Base-by-base conservation (phyloP, 2,888 invertebrate genomes). In the Geotrupes spiniger region DNA sequence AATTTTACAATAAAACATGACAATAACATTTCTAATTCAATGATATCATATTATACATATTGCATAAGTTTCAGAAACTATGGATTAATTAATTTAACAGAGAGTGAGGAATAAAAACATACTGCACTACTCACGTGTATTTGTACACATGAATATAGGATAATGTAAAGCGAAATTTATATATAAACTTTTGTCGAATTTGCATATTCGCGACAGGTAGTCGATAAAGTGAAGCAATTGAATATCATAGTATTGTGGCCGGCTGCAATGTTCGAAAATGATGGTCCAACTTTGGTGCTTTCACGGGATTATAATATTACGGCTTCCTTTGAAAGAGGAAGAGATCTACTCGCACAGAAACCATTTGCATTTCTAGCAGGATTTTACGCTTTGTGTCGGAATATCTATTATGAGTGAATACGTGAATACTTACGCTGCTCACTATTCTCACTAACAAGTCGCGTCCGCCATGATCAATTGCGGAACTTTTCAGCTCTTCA, bases 361-460 rank as follows among this genome's bases (percentile, higher is more conserved):
- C 54, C 53, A 60, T 61, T 61, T 58, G 56, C 61, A 59, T 61
- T 61, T 60, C 53, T 51, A 52, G 53, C 54, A 47, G 53, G 53
- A 53, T 56, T 56, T 54, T 43, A 49, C 43, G 52, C 53, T 54
- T 53, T 52, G 53, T 51, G 49, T 39, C 44, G 48, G 46, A 44
- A 52, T 55, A 48, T 54, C 57, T 54, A 57, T 59, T 57, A 57
- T 56, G 56, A 59, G 53, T 51, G 54, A 54, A 53, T 51, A 52
- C 49, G 39, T 49, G 54, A 52, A 56, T 51, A 54, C 54, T 51
- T 51, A 52, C 47, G 50, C 41, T 47, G 49, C 36, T 41, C 33
- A 21, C 15, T n/a, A 25, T 27, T 27, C 42, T 53, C 50, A 45
- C 54, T 52, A 52, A 52, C 50, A 50, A 50, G 43, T 48, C 48